Base-by-base conservation (phyloP, 2,113 vertebrate genomes). In the Martes martes region DNA sequence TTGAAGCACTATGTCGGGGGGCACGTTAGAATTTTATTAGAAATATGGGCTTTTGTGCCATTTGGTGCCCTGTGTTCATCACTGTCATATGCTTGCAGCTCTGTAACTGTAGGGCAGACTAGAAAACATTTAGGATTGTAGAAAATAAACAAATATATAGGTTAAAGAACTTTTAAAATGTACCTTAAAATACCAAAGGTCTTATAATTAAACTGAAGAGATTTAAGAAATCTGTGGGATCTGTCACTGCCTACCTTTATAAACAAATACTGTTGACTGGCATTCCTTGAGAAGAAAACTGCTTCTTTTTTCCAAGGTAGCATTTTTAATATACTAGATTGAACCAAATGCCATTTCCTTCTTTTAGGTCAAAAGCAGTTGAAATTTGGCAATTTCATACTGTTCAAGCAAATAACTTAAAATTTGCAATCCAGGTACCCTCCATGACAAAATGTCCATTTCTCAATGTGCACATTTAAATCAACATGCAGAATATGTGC, bases 331-430 rank as follows among this genome's bases (percentile, higher is more conserved):
- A 61, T 79, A 52, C 63, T 82, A 89, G 45, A 57, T 31, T 78
- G 69, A 93, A 85, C n/a, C 42, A 73, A 69, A 55, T 52, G 36
- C 0, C 78, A 39, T 61, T 95, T 95, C 24, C 7, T 93, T 82
- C 71, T 80, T 33, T 39, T 78, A 88, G 21, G 4, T 67, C 59
- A 79, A 73, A 92, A 87, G 61, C 16, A 57, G 55, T 33, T 90
- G 59, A 50, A 80, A 93, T 69, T 85, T 96, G 39, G 59, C 28
- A 92, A n/a, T 90, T 96, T 87, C 21, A 71, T 65, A 84, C 71
- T 92, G 7, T 50, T 42, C 33, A 88, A 87, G 50, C 59, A 93
- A 81, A 42, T 76, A 84, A 39, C 39, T 80, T 87, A 50, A 95
- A 89, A 82, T 61, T 11, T 76, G 4, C 61, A 55, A 23, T 88